Percentiles rank a stretch among this genome's conserved stretches.
Evolutionary conservation across 1,140 invertebrate species (phyloP).

Genomic region (Temnothorax nylanderi): DNA sequence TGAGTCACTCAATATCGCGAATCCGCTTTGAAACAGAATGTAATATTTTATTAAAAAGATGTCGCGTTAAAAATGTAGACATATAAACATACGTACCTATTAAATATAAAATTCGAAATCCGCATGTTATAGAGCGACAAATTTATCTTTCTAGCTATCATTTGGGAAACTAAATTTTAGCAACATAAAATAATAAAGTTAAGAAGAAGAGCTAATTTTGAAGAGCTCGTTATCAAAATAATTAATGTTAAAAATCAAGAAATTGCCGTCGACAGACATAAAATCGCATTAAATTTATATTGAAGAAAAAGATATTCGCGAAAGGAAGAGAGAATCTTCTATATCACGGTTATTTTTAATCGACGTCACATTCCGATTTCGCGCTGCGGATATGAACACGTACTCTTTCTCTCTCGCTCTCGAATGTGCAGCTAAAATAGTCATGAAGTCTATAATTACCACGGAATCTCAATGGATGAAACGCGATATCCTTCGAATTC

Average conservation of each 20-base stretch:
- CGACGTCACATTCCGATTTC: conserved; percentile 4
- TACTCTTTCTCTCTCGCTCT: not conserved
- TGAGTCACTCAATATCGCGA: not conserved
- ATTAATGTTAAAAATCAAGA: not conserved
- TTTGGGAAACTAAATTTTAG: not conserved
- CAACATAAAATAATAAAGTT: not conserved
- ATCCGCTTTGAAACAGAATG: not conserved
- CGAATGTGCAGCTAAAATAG: conserved; percentile 30
- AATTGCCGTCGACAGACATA: not conserved
- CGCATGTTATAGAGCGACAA: not conserved
- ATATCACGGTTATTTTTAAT: conserved; percentile 21
- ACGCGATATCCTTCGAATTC: conserved; percentile 49
- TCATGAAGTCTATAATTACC: conserved; percentile 45
- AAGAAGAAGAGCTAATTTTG: not conserved
- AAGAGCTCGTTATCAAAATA: not conserved
- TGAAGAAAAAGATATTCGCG: not conserved
- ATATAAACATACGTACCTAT: too few relatives aligned
- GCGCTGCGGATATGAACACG: conserved; percentile 12
- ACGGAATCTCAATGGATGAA: conserved; percentile 39
- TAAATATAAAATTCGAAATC: not conserved
- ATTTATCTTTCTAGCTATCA: not conserved
- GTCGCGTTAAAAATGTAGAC: not conserved
- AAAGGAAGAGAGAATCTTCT: not conserved
- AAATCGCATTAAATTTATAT: not conserved
- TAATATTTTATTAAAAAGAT: not conserved